phyloP scores from a whole-genome alignment of 2,888 invertebrate species.

The Augiades crinisus region DNA sequence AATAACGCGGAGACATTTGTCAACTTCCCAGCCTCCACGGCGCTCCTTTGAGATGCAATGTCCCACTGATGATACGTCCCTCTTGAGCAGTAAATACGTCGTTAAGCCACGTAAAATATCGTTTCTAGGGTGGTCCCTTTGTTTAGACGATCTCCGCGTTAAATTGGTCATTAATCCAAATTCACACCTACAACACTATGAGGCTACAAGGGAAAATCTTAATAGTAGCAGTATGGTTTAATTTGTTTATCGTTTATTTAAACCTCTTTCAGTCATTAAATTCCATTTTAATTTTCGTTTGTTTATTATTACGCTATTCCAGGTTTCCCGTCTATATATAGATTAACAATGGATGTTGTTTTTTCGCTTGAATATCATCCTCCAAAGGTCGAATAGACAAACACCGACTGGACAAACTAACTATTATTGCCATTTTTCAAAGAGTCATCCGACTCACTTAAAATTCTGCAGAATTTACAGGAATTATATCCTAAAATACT shows the following conservation, averaged over 20 bases:
- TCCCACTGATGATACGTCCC: slow-evolving; percentile 45
- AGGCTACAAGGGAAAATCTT: background rate
- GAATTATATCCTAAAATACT: too few species aligned
- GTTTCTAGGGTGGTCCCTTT: slow-evolving; percentile 17
- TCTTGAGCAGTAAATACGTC: slow-evolving; percentile 65
- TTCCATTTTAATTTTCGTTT: too few species aligned
- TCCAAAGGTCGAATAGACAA: too few species aligned
- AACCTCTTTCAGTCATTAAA: too few species aligned
- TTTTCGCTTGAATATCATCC: too few species aligned
- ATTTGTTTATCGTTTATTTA: background rate
- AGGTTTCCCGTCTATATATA: too few species aligned
- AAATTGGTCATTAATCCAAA: slow-evolving; percentile 1
- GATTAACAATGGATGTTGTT: too few species aligned
- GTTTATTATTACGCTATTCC: too few species aligned
- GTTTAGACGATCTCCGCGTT: slow-evolving; percentile 3
- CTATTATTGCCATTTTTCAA: too few species aligned
- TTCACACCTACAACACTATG: background rate
- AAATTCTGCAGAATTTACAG: too few species aligned
- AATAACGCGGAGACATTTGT: slow-evolving; percentile 76
- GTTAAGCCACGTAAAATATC: slow-evolving; percentile 58
- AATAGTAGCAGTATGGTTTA: background rate
- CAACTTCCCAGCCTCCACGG: slow-evolving; percentile 74
- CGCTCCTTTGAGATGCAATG: slow-evolving; percentile 66
- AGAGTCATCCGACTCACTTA: too few species aligned
- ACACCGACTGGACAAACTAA: too few species aligned